Base-by-base conservation (phyloP, 2,113 vertebrate species). In the Poecilia latipinna region DNA sequence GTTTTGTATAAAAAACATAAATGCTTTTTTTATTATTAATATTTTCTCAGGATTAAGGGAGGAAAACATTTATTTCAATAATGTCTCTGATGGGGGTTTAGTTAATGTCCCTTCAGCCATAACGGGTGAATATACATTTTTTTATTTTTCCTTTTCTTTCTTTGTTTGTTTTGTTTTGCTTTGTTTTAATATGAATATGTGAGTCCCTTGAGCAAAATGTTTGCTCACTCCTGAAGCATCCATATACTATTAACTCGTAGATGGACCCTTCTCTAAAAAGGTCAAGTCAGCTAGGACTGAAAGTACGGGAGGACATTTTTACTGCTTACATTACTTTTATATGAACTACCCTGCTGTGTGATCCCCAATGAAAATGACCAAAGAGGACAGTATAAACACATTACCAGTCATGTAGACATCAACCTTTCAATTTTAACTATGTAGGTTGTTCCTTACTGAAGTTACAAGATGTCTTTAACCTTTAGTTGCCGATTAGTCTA, bases 261-360 rank as follows among this genome's bases (percentile, higher is more conserved):
- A 15, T 32, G 51, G 5, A n/a, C 39, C 13, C 24, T 67, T 60
- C 29, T 31, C 17, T 62, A 10, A 11, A 28, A 74, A 78, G 48
- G 66, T 76, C 35, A 87, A 70, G 29, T 37, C 62, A 57, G 33
- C 39, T 60, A 19, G 33, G 39, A 70, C 48, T 70, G 24, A 72
- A 44, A 24, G 12, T 37, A 24, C 32, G 61, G 6, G 1, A 61
- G 28, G 26, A 63, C 51, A 64, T 26, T 33, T 32, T 17, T 44
- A 28, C 33, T 61, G 37, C 54, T 8, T 35, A 1, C 4, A 57
- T 65, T 26, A 31, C 3, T 2, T 61, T 65, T 22, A 22, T 54
- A 26, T 29, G 4, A 57, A 12, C 33, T 44, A 5, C 12, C 5
- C 10, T 15, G 17, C 15, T 63, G 15, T 66, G 3, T 10, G 4